Conservation (phyloP, 2,888 invertebrate species). For the Emmelina monodactyla region DNA sequence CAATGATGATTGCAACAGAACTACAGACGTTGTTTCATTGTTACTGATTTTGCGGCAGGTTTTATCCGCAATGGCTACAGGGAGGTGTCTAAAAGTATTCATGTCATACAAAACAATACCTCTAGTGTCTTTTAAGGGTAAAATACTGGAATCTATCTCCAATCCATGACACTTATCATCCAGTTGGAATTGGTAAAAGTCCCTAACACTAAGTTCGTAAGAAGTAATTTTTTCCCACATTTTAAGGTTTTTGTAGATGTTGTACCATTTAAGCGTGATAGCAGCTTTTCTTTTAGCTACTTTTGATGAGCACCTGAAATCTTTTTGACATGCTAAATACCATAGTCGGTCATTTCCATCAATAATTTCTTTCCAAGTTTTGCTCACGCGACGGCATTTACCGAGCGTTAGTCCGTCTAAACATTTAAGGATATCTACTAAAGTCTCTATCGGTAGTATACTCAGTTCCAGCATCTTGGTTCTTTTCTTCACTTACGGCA, state of each 20-base stretch:
- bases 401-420: constrained; percentile 35
- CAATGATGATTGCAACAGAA: constrained; percentile 33
- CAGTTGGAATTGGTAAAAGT: constrained; percentile 37
- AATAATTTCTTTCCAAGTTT: constrained; percentile 33
- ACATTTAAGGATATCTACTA: constrained; percentile 34
- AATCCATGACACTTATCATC: constrained; percentile 35
- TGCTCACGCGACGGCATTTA: constrained; percentile 38
- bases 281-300: constrained; percentile 41
- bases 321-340: constrained; percentile 33
- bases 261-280: constrained; percentile 33
- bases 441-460: constrained; percentile 37
- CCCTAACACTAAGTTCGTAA: constrained; percentile 24
- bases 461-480: constrained; percentile 21
- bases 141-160: constrained; percentile 31
- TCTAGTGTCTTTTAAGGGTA: constrained; percentile 35
- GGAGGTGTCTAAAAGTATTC: constrained; percentile 34
- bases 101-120: constrained; percentile 39
- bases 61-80: constrained; percentile 34
- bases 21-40: constrained; percentile 30
- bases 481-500: too few relatives aligned
- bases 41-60: constrained; percentile 36
- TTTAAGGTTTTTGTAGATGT: constrained; percentile 39
- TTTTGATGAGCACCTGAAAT: constrained; percentile 31
- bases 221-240: constrained; percentile 30
- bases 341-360: constrained; percentile 34